A percentile compares a stretch with the other conserved stretches of the same genome.
phyloP scores from a whole-genome alignment of 1,140 invertebrate genomes.

The Oreohelix idahoensis region DNA sequence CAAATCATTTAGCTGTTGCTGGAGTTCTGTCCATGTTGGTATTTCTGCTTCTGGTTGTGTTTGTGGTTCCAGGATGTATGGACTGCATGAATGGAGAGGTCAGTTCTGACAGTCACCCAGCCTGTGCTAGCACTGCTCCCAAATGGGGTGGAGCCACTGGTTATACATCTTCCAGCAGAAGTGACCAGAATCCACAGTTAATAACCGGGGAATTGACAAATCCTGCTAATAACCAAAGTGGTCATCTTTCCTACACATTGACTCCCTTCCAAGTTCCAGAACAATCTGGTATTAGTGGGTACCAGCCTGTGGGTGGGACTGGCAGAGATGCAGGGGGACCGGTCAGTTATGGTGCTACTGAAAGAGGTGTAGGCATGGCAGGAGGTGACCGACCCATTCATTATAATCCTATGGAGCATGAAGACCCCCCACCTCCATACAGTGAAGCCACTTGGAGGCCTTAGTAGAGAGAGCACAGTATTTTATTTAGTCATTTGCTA shows the following conservation, averaged over 20 bases:
- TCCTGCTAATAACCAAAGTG: background rate
- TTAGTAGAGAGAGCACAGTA: too few relatives aligned
- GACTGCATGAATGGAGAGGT: slow-evolving; percentile 51
- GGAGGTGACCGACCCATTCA: background rate
- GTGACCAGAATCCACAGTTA: background rate
- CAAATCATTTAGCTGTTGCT: too few relatives aligned
- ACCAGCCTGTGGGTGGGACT: slow-evolving; percentile 13
- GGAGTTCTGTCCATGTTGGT: slow-evolving; percentile 10
- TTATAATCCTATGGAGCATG: background rate
- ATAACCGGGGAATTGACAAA: slow-evolving; percentile 31
- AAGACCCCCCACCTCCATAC: slow-evolving; percentile 14
- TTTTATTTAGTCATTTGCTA: too few relatives aligned
- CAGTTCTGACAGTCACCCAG: slow-evolving; percentile 43
- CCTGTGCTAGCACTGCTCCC: slow-evolving; percentile 15
- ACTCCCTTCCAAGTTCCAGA: slow-evolving; percentile 27
- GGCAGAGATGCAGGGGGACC: background rate
- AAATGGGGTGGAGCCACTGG: slow-evolving; percentile 38
- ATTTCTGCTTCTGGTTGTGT: slow-evolving; percentile 4
- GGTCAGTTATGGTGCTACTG: too few relatives aligned
- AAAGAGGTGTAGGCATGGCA: background rate
- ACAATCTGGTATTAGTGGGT: slow-evolving; percentile 36
- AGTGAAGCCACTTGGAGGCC: too few relatives aligned
- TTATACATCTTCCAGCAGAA: slow-evolving; percentile 10
- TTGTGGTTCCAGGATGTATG: slow-evolving; percentile 29
- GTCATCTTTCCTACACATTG: slow-evolving; percentile 38